Evolutionary conservation across 2,888 invertebrate genomes (phyloP), one percentile per base, ranked within the genome.

Genomic region (Diabrotica balteata): DNA sequence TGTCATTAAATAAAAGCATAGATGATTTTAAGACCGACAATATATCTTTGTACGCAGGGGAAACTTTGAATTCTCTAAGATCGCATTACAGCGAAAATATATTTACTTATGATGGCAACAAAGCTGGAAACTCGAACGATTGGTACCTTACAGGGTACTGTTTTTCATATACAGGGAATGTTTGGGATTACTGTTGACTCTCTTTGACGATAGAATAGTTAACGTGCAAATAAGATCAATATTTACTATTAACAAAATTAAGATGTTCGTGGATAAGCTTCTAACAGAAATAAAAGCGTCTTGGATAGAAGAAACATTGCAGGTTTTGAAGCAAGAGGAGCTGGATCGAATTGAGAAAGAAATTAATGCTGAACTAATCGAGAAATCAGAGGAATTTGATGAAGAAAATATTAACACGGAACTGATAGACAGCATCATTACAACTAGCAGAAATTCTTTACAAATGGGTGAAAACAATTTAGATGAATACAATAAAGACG

Each of bases 11-110:
- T 17, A 69, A 74, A 5, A 76, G 78, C 49, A 71, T 77, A 47
- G 69, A 76, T 42, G 72, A 76, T 72, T 69, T 75, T 43, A 72
- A 72, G 8, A 75, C 75, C 11, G 78, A 78, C 59, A 72, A 79
- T 55, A 69, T 80, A 7, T 70, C 72, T 44, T 68, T 77, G 8
- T 84, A 83, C 65, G 80, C 80, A 2, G 84, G 81, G 69, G 82
- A 80, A 47, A 76, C 79, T 7, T 67, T 81, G 17, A 77, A 78
- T 6, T 76, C 73, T n/a, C 72, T 82, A 8, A 72, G 65, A 50
- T 69, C 75, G 53, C 75, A 78, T 7, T 70, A 74, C 53, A 67
- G 70, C 46, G 32, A 66, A 46, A 64, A 74, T 57, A 66, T 75
- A 53, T 77, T 72, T 64, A 59, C 69, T 1, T 59, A 71, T 42